Evolutionary conservation across 2,888 invertebrate genomes (phyloP).

Genomic region (Ceraclea dissimilis): DNA sequence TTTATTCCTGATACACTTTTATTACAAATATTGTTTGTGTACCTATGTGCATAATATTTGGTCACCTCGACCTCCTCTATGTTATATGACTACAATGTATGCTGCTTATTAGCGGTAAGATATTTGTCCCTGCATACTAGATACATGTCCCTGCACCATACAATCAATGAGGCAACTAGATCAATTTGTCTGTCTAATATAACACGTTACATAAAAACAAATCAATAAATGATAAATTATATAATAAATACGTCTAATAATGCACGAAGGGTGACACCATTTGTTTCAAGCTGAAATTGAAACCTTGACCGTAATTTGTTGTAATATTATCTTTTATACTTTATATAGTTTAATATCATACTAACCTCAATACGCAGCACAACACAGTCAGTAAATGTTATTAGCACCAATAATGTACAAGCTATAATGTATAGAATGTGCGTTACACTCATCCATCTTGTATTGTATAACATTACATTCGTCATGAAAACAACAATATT

Average conservation of each 20-base stretch:
- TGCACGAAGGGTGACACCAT: neutral
- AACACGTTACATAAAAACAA: neutral
- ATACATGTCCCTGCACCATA: no score
- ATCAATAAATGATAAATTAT: neutral
- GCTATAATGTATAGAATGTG: constrained; percentile 7
- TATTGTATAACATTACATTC: neutral
- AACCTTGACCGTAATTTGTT: neutral
- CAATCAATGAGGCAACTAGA: neutral
- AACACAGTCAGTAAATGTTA: constrained; percentile 12
- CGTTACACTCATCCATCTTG: constrained; percentile 14
- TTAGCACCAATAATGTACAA: constrained; percentile 4
- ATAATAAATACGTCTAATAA: neutral
- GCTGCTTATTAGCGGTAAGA: no score
- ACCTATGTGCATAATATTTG: neutral
- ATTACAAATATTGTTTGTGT: no score
- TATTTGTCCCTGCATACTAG: no score
- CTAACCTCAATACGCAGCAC: constrained; percentile 18
- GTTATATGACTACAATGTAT: no score
- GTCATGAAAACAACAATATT: neutral
- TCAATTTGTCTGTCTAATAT: neutral
- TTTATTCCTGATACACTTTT: no score
- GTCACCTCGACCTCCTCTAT: no score
- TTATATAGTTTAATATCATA: neutral
- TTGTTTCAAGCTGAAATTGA: neutral
- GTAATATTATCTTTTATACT: neutral